These are phyloP conservation scores for Nymphalis urticae DNA, from an alignment of 2,888 invertebrate species.

Conservation along the genomic window DNA sequence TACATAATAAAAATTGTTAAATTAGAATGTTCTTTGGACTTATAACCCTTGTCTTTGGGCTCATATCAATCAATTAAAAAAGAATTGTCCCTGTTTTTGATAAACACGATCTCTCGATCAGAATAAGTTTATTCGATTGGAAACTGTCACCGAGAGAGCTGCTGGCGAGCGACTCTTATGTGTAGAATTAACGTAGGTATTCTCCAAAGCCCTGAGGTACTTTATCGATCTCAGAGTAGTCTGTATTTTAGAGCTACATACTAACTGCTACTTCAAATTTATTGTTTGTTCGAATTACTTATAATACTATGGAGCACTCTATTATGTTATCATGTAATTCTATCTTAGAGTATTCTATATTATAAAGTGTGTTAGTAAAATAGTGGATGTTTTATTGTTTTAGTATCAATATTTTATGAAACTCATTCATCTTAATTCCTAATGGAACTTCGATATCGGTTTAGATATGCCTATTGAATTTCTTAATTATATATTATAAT, in stretches of 20 bases:
- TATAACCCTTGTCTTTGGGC: neutral
- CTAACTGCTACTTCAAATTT: neutral
- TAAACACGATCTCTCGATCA: conserved; percentile 11
- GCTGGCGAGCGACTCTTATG: conserved; percentile 26
- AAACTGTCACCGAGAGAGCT: conserved; percentile 24
- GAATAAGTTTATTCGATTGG: conserved; percentile 30
- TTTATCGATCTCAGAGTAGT: conserved; percentile 30
- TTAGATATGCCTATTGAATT: too few relatives aligned
- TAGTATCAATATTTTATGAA: too few relatives aligned
- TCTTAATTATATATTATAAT: too few relatives aligned
- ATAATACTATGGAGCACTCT: neutral
- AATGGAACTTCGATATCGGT: too few relatives aligned
- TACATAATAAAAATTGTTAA: too few relatives aligned
- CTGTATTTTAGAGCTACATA: neutral
- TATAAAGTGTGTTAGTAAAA: neutral
- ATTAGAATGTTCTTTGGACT: neutral
- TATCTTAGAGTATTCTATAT: conserved; percentile 1
- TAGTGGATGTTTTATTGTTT: too few relatives aligned
- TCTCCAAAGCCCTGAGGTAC: conserved; percentile 34
- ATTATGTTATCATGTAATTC: neutral
- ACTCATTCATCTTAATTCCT: too few relatives aligned
- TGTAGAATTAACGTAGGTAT: conserved; percentile 32
- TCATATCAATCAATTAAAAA: too few relatives aligned
- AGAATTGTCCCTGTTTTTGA: neutral
- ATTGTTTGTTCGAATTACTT: neutral